Evolutionary conservation across 2,888 invertebrate genomes (phyloP).

Genomic region (Pomacea canaliculata): DNA sequence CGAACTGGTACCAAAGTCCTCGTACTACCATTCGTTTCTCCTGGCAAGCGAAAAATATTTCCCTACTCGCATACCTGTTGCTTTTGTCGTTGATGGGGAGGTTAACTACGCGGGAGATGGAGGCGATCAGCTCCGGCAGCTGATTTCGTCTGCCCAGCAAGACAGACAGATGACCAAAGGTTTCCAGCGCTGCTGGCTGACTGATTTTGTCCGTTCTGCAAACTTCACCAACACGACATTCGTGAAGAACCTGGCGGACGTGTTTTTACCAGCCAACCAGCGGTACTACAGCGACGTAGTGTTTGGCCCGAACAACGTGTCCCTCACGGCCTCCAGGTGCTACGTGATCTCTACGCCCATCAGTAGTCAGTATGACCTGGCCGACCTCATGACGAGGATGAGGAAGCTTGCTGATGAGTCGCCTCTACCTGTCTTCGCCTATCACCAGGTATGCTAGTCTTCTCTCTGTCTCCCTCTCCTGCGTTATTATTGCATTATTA

Average conservation of each 20-base stretch:
- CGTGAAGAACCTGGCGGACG: not conserved
- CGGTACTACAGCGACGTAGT: conserved; percentile 33
- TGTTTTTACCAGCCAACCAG: not conserved
- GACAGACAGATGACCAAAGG: conserved; percentile 18
- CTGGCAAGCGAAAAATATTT: conserved; percentile 35
- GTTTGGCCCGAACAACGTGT: conserved; percentile 65
- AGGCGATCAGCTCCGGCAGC: not conserved
- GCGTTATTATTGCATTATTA: too few species aligned
- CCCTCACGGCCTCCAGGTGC: conserved; percentile 79
- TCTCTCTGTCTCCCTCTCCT: too few species aligned
- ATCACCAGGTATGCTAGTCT: not conserved
- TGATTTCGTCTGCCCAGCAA: conserved; percentile 13
- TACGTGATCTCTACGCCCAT: conserved; percentile 77
- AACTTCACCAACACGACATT: conserved; percentile 20
- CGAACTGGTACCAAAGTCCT: conserved; percentile 47
- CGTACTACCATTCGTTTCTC: conserved; percentile 48
- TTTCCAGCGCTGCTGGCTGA: conserved; percentile 36
- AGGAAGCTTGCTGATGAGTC: conserved; percentile 46
- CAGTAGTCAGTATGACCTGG: conserved; percentile 77
- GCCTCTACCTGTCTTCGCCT: conserved; percentile 42
- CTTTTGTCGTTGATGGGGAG: conserved; percentile 1
- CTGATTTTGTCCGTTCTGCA: conserved; percentile 6
- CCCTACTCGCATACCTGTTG: conserved; percentile 26
- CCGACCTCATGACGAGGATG: conserved; percentile 48
- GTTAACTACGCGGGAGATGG: not conserved